These are phyloP conservation scores for Ornithoptera priamus DNA, from an alignment of 2,888 invertebrate species.

Conservation along the genomic window DNA sequence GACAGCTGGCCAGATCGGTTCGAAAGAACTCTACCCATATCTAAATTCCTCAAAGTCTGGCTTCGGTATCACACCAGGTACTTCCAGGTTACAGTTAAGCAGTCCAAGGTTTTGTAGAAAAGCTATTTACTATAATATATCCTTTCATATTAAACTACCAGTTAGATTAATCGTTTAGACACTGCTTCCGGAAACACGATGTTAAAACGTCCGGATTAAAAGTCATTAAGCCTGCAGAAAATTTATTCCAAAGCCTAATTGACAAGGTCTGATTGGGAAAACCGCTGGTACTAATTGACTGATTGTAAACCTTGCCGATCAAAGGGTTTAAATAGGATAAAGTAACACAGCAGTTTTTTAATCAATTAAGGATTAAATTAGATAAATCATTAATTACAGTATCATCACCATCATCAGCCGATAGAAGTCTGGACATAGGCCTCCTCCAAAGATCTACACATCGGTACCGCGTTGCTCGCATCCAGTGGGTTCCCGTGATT, in stretches of 20 bases:
- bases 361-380: background rate
- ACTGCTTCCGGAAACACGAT: background rate
- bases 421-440: no score
- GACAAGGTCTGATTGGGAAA: constrained; percentile 28
- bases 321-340: background rate
- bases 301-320: background rate
- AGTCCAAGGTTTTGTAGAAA: no score
- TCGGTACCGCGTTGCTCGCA: no score
- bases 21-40: no score
- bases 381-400: background rate
- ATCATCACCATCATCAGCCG: background rate
- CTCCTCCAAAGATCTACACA: no score
- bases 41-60: no score
- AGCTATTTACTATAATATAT: no score
- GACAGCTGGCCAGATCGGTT: no score
- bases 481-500: no score
- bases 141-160: background rate
- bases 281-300: constrained; percentile 12
- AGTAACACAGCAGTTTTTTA: background rate
- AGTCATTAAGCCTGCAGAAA: background rate
- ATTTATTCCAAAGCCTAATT: constrained; percentile 9
- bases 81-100: no score
- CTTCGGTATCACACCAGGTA: no score
- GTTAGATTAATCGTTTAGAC: background rate
- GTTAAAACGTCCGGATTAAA: background rate